A percentile compares a stretch with the other conserved stretches of the same genome.
phyloP scores from a whole-genome alignment of 1,140 invertebrate species.

The Leptopilina boulardi region DNA sequence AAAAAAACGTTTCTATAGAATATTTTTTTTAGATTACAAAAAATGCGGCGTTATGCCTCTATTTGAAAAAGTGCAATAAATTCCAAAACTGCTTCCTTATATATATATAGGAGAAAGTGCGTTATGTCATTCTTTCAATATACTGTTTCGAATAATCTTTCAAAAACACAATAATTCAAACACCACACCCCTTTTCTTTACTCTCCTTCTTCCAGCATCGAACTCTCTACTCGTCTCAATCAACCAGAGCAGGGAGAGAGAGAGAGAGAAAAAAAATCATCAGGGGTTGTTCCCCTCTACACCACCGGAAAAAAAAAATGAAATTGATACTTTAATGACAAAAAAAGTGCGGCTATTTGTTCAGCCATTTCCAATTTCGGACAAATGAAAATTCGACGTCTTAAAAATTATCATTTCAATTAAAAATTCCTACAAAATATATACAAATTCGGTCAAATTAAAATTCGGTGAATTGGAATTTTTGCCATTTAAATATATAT shows the following conservation, averaged over 20 bases:
- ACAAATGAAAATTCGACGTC: too few relatives aligned
- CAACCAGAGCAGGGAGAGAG: background rate
- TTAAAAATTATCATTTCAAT: too few relatives aligned
- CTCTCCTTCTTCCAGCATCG: constrained; percentile 2
- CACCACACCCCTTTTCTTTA: background rate
- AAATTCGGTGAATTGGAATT: too few relatives aligned
- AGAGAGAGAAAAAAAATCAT: background rate
- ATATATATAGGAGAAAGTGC: background rate
- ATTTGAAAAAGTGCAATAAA: background rate
- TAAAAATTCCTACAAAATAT: too few relatives aligned
- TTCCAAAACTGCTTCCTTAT: background rate
- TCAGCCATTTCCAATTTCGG: too few relatives aligned
- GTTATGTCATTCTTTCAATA: background rate
- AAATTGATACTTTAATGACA: constrained; percentile 32
- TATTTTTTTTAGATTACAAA: too few relatives aligned
- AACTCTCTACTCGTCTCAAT: constrained; percentile 27
- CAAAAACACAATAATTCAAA: constrained; percentile 17
- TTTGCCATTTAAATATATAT: too few relatives aligned
- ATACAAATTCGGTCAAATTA: too few relatives aligned
- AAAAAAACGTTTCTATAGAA: too few relatives aligned
- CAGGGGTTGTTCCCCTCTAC: constrained; percentile 13
- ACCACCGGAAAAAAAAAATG: constrained; percentile 36
- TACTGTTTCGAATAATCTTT: constrained; percentile 13
- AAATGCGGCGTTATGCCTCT: too few relatives aligned
- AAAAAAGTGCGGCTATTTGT: background rate